Conservation (phyloP, 2,113 vertebrate genomes). For the Nematolebias whitei region DNA sequence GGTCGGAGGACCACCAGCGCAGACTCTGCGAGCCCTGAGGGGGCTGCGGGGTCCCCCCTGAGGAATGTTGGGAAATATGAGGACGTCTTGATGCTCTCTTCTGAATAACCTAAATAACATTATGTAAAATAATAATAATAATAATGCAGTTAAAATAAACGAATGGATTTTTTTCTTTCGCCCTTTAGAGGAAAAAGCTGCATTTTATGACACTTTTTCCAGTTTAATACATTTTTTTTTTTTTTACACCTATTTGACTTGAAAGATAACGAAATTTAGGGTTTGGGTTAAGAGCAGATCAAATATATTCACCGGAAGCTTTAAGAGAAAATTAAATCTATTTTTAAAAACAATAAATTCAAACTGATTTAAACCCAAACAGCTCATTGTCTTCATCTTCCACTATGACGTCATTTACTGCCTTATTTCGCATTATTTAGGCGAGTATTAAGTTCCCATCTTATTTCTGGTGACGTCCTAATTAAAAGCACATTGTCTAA, state of each 20-base stretch:
- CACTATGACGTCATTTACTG: too few species aligned
- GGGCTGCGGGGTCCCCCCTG: constrained; percentile 60
- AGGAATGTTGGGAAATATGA: constrained; percentile 59
- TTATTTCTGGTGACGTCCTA: background rate
- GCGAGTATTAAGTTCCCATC: too few species aligned
- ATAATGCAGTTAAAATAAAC: too few species aligned
- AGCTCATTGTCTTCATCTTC: too few species aligned
- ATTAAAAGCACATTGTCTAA: background rate
- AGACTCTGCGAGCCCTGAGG: constrained; percentile 53
- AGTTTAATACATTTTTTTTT: background rate
- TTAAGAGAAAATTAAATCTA: too few species aligned
- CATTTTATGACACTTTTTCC: background rate
- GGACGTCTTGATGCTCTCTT: constrained; percentile 31
- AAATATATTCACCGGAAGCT: too few species aligned
- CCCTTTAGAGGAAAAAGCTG: background rate
- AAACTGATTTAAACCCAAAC: too few species aligned
- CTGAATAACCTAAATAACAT: background rate
- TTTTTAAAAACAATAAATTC: too few species aligned
- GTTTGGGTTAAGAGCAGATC: too few species aligned
- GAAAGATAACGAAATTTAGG: background rate
- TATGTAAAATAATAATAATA: too few species aligned
- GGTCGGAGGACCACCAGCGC: constrained; percentile 83
- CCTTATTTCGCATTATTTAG: too few species aligned
- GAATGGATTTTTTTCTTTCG: background rate
- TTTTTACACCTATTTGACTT: background rate